Base-by-base conservation (phyloP, 2,113 vertebrate species). In the Pyrgilauda ruficollis region DNA sequence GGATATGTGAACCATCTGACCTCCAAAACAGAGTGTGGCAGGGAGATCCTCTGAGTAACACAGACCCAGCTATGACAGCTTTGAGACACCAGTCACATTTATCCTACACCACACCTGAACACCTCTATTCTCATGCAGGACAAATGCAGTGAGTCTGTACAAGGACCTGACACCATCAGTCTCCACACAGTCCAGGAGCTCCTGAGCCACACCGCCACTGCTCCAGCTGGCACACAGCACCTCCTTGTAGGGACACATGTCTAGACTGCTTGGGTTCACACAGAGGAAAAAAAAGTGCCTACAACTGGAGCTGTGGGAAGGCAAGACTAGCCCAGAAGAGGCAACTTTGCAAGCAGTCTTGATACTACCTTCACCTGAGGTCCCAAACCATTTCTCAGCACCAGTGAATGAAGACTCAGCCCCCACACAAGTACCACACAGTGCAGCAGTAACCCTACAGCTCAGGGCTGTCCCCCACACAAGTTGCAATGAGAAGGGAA, bases 361-460 rank as follows among this genome's bases (percentile, higher is more conserved):
- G 28, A 35, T 16, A 52, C 13, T 10, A 20, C 12, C 1, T 23
- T 46, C 43, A 41, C 7, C 26, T 58, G 53, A 67, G 49, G 21
- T 44, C 26, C 31, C 81, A 70, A 50, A 33, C 4, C 15, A n/a
- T 15, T 66, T 41, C 68, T 63, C 59, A 59, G 16, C 10, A n/a
- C 7, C 26, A 50, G 1, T 5, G 35, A 87, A 43, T 8, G 46
- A 73, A 66, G 84, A 44, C 28, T 53, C 53, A 20, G 64, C 61
- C 55, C 10, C 43, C 13, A 22, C 22, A 6, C 7, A 28, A 69
- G 15, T 1, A 26, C 4, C 43, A 27, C 28, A 33, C 0, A 0
- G 55, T 7, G 23, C 53, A 55, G 80, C 53, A 64, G 22, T 19
- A n/a, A 49, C 58, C n/a, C 41, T 2, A 4, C 13, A 37, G 63